phyloP scores from a whole-genome alignment of 2,888 invertebrate genomes.

The Trissoscelio sp. region DNA sequence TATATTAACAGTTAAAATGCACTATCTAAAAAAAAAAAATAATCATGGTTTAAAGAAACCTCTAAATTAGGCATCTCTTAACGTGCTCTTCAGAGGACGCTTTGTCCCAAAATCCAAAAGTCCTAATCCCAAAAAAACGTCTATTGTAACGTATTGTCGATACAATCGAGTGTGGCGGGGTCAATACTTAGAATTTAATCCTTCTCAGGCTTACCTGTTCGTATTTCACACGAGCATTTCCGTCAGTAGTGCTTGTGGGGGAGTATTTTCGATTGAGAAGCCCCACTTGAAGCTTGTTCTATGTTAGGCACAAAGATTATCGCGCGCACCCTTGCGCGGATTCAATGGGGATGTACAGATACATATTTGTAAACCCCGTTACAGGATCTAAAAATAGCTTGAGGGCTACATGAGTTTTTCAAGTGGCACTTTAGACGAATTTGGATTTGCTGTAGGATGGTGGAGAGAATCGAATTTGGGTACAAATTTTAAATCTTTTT shows the following conservation, averaged over 20 bases:
- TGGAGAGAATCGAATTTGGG: slow-evolving; percentile 10
- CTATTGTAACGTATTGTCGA: slow-evolving; percentile 22
- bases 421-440: slow-evolving; percentile 44
- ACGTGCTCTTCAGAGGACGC: neutral
- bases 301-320: slow-evolving; percentile 54
- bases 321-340: slow-evolving; percentile 52
- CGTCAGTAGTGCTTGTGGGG: slow-evolving; percentile 45
- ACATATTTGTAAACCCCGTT: slow-evolving; percentile 62
- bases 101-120: slow-evolving; percentile 28
- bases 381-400: slow-evolving; percentile 44
- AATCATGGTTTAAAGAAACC: neutral
- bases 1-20: too few relatives aligned
- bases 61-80: neutral
- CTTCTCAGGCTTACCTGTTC: slow-evolving; percentile 54
- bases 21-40: too few relatives aligned
- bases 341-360: slow-evolving; percentile 56
- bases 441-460: neutral
- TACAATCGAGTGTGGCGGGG: slow-evolving; percentile 32
- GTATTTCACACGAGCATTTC: slow-evolving; percentile 61
- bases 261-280: slow-evolving; percentile 54
- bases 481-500: too few relatives aligned
- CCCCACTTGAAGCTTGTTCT: slow-evolving; percentile 50
- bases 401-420: slow-evolving; percentile 45
- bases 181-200: slow-evolving; percentile 40
- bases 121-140: slow-evolving; percentile 27